Base-by-base conservation (phyloP, 2,888 invertebrate species). In the Limnephilus rhombicus region DNA sequence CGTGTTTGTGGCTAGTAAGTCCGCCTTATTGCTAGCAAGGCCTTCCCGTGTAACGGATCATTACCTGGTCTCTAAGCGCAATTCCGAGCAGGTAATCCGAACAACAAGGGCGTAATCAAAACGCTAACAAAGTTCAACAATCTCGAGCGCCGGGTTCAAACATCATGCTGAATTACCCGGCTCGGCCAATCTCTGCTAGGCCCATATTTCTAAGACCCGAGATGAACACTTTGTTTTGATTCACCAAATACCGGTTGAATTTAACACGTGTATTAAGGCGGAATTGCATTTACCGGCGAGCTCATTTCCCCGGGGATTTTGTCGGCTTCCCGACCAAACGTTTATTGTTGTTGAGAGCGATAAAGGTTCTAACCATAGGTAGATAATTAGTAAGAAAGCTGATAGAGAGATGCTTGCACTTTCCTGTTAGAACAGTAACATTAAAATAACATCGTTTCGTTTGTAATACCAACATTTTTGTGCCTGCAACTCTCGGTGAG, bases 31-130 rank as follows among this genome's bases (percentile, higher is more conserved):
- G 24, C 24, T 34, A 34, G 91, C 93, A 92, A 93, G 93, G 93
- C 92, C 92, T 92, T 91, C 91, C 89, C 93, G 85, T 86, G 92
- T 93, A 93, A 93, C 93, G 93, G 93, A 92, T 92, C 92, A 93
- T 92, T 92, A 92, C 88, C 53, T 82, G 68, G 85, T 88, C 68
- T n/a, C 41, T 81, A 89, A 83, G 83, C 83, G 34, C 9, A 34
- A 37, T 24, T 34, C 80, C 85, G 91, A 92, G 89, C 92, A 89
- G 80, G 49, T 29, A 86, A 45, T 45, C 45, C 90, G 83, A 91
- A 24, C 68, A 68, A 93, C 92, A 92, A 93, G 92, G 92, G 92
- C 92, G 91, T 92, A 93, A 93, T 93, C 93, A 90, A 90, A 89
- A 90, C 89, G 34, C 88, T 29, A 34, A 12, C 88, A 68, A 89